Percentiles rank a stretch among this genome's conserved stretches.
Conservation (phyloP, 2,113 vertebrate genomes). For the Siniperca chuatsi region DNA sequence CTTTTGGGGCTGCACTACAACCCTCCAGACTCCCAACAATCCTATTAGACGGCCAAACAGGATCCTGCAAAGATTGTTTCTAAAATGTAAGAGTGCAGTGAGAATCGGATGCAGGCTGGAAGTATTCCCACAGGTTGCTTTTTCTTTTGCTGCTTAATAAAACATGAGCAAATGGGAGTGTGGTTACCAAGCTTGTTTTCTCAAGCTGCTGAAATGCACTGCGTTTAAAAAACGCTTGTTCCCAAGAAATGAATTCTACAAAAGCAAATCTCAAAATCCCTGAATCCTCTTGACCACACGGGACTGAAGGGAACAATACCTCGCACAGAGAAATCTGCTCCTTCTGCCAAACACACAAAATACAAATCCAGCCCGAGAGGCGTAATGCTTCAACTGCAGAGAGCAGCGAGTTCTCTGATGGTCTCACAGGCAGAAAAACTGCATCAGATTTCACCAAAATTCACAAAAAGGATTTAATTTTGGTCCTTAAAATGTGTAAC, state of each 20-base stretch:
- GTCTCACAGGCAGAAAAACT: background rate
- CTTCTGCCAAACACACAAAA: constrained; percentile 41
- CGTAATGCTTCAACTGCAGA: background rate
- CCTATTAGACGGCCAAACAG: constrained; percentile 28
- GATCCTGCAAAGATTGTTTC: constrained; percentile 27
- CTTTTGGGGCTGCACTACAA: background rate
- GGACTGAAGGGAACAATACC: constrained; percentile 35
- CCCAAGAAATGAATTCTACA: constrained; percentile 43
- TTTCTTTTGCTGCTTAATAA: constrained; percentile 34
- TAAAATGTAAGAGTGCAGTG: constrained; percentile 18
- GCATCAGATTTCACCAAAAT: background rate
- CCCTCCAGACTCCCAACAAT: constrained; percentile 23
- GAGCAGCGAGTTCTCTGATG: background rate
- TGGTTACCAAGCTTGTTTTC: constrained; percentile 25
- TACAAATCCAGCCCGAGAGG: constrained; percentile 33
- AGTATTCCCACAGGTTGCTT: background rate
- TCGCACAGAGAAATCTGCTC: constrained; percentile 17
- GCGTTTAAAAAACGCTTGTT: constrained; percentile 30
- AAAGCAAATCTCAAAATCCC: constrained; percentile 66
- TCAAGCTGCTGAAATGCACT: constrained; percentile 36
- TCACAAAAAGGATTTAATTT: background rate
- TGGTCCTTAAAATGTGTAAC: background rate
- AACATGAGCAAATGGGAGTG: constrained; percentile 38
- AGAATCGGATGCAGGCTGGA: constrained; percentile 24
- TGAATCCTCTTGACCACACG: constrained; percentile 59